Evolutionary conservation across 2,888 invertebrate species (phyloP), one percentile per base, ranked within the genome.

Genomic region (Koerneria pararmatus): DNA sequence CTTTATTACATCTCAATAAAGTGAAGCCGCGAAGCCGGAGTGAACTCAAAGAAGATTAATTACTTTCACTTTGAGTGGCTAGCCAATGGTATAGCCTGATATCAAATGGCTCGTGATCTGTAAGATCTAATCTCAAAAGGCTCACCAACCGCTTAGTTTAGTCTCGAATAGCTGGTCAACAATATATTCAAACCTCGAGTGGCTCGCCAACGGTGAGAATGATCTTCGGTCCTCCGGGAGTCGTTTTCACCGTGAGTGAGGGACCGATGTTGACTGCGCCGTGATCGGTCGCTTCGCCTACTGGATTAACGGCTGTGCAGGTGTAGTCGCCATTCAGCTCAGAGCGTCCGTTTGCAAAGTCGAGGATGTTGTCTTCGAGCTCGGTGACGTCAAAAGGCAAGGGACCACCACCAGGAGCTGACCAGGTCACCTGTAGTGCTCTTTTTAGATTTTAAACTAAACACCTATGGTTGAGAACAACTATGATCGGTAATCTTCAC

Each of bases 351-450:
- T 76, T 73, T 46, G 74, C 70, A 70, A 76, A 76, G 71, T 74
- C 74, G 58, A 78, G 74, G 62, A 74, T 75, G 69, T 74, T 72
- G 46, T 76, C 78, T 46, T 80, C 82, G 61, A 82, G 71, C 64
- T 81, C 77, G 48, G 74, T 78, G 64, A 81, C 82, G 66, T 79
- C 80, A 53, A 77, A 77, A n/a, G 82, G 79, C 65, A 82, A 71
- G 67, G 77, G 73, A 34, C 74, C 71, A 27, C 78, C 82, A 59
- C 74, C 68, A 41, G 81, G 81, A 57, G 81, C 81, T 56, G 73
- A 75, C 82, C 82, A 82, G 29, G 70, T 70, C 56, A 82, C 72
- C 70, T 77, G 64, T 59, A 63, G 53, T 8, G n/a, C 19, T 22
- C 15, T 3, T n/a, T n/a, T n/a, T n/a, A n/a, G n/a, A n/a, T n/a